These are phyloP conservation scores for Palloptera scutellata DNA, from an alignment of 2,888 invertebrate genomes.

Conservation along the genomic window DNA sequence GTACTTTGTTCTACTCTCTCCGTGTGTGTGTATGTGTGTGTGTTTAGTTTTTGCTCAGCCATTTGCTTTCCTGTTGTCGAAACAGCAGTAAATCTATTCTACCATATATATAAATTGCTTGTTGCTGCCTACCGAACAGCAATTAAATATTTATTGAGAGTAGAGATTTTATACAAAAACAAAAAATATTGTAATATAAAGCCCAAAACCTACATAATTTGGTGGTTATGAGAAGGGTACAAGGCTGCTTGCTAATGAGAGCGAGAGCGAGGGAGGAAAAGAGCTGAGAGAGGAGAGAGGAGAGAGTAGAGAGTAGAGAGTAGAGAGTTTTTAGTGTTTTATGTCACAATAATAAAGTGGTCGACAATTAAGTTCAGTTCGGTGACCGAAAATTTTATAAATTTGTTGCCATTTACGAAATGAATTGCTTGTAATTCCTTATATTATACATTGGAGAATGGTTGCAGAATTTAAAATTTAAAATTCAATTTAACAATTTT, in stretches of 20 bases:
- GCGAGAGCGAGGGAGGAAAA: too few relatives aligned
- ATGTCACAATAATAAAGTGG: constrained; percentile 31
- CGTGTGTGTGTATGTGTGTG: too few relatives aligned
- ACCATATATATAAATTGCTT: too few relatives aligned
- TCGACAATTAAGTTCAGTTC: constrained; percentile 18
- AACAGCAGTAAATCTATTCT: too few relatives aligned
- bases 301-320: too few relatives aligned
- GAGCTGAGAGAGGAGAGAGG: too few relatives aligned
- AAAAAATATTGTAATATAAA: not conserved
- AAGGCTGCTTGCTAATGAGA: too few relatives aligned
- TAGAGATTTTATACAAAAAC: constrained; percentile 14
- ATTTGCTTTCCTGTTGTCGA: too few relatives aligned
- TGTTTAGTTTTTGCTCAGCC: too few relatives aligned
- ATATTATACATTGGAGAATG: not conserved
- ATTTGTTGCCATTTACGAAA: constrained; percentile 46
- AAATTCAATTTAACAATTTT: constrained; percentile 17
- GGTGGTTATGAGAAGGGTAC: too few relatives aligned
- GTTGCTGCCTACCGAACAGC: constrained; percentile 23
- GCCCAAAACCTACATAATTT: too few relatives aligned
- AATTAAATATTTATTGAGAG: constrained; percentile 54
- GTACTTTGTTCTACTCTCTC: too few relatives aligned
- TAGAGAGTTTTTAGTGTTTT: not conserved
- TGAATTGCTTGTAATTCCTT: constrained; percentile 22
- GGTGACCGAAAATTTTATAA: constrained; percentile 21
- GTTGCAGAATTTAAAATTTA: constrained; percentile 11